Evolutionary conservation across 2,113 vertebrate species (phyloP).

Genomic region (Crotalus viridis): DNA sequence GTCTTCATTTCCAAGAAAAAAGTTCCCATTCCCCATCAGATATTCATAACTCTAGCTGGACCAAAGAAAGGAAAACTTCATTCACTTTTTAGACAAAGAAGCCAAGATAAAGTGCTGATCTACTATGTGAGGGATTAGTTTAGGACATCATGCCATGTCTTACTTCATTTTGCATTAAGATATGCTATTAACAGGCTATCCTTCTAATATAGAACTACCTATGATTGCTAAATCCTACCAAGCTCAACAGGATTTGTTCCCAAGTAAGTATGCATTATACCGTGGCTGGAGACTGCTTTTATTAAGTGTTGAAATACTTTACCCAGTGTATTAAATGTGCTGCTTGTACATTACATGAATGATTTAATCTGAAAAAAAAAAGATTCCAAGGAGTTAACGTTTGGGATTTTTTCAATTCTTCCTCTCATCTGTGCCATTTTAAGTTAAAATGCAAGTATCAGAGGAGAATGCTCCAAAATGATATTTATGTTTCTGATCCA

Average conservation of each 20-base stretch:
- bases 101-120: conserved; percentile 40
- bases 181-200: background rate
- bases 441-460: background rate
- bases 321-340: background rate
- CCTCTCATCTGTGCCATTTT: background rate
- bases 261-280: background rate
- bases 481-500: background rate
- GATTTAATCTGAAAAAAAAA: conserved; percentile 16
- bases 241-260: background rate
- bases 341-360: background rate
- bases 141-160: conserved; percentile 17
- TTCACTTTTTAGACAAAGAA: conserved; percentile 45
- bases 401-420: background rate
- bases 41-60: conserved; percentile 41
- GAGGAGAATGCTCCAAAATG: background rate
- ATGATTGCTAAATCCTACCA: background rate
- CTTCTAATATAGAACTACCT: background rate
- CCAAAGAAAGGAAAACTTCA: conserved; percentile 53
- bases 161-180: conserved; percentile 25
- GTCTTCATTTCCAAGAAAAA: conserved; percentile 45
- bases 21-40: conserved; percentile 43
- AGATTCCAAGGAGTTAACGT: background rate
- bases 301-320: conserved; percentile 11
- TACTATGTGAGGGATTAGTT: conserved; percentile 19
- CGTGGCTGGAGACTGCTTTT: background rate